Base-by-base conservation (phyloP, 2,113 vertebrate species). In the Acrocephalus kingi region DNA sequence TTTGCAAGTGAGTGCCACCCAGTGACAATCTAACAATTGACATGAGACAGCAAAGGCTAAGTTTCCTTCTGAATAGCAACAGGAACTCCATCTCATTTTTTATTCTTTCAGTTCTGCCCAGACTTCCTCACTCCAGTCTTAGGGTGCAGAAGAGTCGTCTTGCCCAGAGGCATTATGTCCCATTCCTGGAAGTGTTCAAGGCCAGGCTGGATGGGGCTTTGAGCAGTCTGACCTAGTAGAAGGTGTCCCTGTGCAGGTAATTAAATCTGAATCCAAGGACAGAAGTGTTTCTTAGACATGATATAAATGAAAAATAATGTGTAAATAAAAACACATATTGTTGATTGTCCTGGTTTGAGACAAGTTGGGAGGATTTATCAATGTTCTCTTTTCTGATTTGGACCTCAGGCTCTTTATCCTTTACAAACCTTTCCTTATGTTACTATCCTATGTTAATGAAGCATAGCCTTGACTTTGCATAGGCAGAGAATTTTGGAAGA, bases 11-110 rank as follows among this genome's bases (percentile, higher is more conserved):
- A 82, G 55, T 94, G 89, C 95, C 92, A 96, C 91, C 87, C 80
- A 93, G 91, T 92, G 93, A 96, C 93, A 95, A 89, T 58, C 79
- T 80, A 94, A 87, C 79, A 96, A 59, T 81, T 87, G 90, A 67
- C 86, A 95, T 1, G 5, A 87, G 52, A 76, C 63, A 73, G 15
- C 3, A 6, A 79, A 90, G 28, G 43, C 68, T 52, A 91, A 89
- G 23, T 73, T 96, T 84, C 45, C 35, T 84, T 84, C 51, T 39
- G 48, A 87, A 84, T 24, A 90, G n/a, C 41, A 89, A 80, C 81
- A 93, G 21, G 35, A 93, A 24, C 8, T 73, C 33, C 13, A 19
- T 27, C 15, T 83, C 11, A 33, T 52, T 56, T 83, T 84, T 78
- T 5, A 16, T 45, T 67, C 30, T 89, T 91, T 81, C 72, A 71